phyloP scores from a whole-genome alignment of 2,113 vertebrate genomes.

The Dissostichus mawsoni region DNA sequence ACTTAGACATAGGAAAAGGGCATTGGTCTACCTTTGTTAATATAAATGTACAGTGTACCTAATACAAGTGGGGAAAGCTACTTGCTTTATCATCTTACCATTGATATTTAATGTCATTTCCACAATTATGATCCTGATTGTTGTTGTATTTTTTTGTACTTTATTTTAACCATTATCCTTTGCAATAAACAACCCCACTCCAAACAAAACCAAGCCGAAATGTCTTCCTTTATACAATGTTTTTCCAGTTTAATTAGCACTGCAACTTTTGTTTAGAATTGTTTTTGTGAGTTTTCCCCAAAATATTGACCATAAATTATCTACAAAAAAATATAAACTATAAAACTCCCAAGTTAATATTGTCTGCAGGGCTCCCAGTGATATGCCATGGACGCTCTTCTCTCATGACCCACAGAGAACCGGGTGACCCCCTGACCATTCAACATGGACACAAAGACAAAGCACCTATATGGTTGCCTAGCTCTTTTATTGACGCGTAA shows the following conservation, averaged over 20 bases:
- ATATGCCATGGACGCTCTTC: constrained; percentile 1
- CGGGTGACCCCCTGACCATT: constrained; percentile 26
- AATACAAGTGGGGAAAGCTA: too few relatives aligned
- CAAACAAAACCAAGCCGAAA: neutral
- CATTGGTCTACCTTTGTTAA: neutral
- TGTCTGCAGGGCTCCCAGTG: constrained; percentile 1
- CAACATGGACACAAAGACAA: constrained; percentile 59
- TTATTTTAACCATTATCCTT: too few relatives aligned
- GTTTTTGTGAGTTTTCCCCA: neutral
- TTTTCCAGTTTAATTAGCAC: neutral
- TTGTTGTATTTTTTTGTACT: too few relatives aligned
- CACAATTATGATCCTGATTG: too few relatives aligned
- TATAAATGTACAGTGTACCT: neutral
- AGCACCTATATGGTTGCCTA: constrained; percentile 35
- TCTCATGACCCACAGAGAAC: constrained; percentile 15
- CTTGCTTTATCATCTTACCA: too few relatives aligned
- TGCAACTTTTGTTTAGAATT: neutral
- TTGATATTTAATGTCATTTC: too few relatives aligned
- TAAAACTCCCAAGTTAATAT: neutral
- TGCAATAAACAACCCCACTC: neutral
- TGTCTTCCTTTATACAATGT: neutral
- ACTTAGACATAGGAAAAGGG: too few relatives aligned
- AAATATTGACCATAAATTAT: neutral
- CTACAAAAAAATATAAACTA: neutral
- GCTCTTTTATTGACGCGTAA: constrained; percentile 57